Conservation (phyloP, 2,797 vertebrate genomes). For the Lagodon rhomboides region DNA sequence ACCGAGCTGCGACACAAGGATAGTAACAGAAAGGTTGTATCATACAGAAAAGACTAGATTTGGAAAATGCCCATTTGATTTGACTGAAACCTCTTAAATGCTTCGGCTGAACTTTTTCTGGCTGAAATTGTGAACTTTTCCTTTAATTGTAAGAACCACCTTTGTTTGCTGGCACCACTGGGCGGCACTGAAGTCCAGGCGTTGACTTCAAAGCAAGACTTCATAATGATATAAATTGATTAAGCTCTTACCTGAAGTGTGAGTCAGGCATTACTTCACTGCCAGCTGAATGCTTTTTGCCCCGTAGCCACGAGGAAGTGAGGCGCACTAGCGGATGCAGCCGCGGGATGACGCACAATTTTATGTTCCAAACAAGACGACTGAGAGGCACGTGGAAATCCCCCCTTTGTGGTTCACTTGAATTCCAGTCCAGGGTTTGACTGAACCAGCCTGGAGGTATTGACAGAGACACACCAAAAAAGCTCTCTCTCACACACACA, state of each 20-base stretch:
- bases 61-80: no score
- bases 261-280: conserved; percentile 74
- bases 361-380: conserved; percentile 62
- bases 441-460: conserved; percentile 77
- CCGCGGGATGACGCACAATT: conserved; percentile 72
- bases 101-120: no score
- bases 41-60: no score
- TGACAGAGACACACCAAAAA: conserved; percentile 48
- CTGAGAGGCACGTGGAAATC: conserved; percentile 81
- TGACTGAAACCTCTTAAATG: no score
- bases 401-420: conserved; percentile 76
- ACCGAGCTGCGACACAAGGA: no score
- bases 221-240: conserved; percentile 68
- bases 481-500: conserved; percentile 25
- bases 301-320: conserved; percentile 66
- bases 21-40: no score
- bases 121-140: neutral
- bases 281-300: conserved; percentile 66
- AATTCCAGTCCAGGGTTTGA: conserved; percentile 81
- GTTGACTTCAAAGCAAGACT: conserved; percentile 60
- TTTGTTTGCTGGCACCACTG: conserved; percentile 73
- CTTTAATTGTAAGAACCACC: conserved; percentile 27
- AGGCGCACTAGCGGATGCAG: conserved; percentile 70
- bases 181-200: conserved; percentile 81
- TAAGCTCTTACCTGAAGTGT: conserved; percentile 70